Evolutionary conservation across 1,140 invertebrate genomes (phyloP).

Genomic region (Anadara kagoshimensis): DNA sequence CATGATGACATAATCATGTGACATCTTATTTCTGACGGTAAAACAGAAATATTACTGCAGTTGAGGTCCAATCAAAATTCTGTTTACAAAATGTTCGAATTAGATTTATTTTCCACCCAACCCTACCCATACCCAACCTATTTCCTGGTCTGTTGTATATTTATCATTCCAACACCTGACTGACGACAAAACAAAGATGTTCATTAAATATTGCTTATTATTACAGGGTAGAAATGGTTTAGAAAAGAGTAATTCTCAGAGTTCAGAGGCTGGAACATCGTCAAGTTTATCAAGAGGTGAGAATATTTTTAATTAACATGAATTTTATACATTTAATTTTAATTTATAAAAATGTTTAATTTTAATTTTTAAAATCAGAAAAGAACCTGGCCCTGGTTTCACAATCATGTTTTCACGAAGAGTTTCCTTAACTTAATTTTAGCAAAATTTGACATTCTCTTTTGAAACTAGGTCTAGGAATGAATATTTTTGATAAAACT

Average conservation of each 20-base stretch:
- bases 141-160: no score
- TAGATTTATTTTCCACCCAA: no score
- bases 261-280: conserved; percentile 63
- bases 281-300: conserved; percentile 61
- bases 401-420: not conserved
- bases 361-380: not conserved
- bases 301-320: not conserved
- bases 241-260: conserved; percentile 57
- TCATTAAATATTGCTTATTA: not conserved
- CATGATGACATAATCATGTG: no score
- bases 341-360: no score
- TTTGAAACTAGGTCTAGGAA: not conserved
- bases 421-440: not conserved
- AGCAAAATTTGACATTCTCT: not conserved
- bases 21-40: no score
- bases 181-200: no score
- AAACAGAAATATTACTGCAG: no score
- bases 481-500: not conserved
- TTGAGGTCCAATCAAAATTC: no score
- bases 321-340: no score
- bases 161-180: no score
- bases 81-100: no score
- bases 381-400: not conserved
- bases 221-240: conserved; percentile 29
- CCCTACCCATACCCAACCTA: no score